A percentile compares a stretch with the other conserved stretches of the same genome.
phyloP scores from a whole-genome alignment of 2,888 invertebrate genomes.

The Hyles lineata region DNA sequence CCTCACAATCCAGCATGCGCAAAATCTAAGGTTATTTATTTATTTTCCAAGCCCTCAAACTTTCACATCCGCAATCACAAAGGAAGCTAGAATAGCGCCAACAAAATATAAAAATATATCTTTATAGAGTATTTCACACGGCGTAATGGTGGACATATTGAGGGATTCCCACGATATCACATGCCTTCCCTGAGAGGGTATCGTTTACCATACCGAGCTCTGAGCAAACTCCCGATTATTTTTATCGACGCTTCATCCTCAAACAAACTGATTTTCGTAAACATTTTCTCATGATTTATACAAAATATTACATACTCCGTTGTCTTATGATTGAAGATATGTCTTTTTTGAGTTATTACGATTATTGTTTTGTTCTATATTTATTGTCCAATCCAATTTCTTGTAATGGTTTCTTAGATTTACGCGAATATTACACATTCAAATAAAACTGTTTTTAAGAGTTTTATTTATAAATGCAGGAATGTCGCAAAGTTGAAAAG shows the following conservation, averaged over 20 bases:
- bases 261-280: conserved; percentile 11
- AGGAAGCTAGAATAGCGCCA: neutral
- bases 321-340: neutral
- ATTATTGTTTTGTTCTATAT: no score
- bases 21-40: neutral
- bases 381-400: no score
- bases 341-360: neutral
- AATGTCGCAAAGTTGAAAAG: no score
- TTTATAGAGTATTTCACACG: conserved; percentile 3
- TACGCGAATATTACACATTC: no score
- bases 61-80: conserved; percentile 2
- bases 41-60: neutral
- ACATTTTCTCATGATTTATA: neutral
- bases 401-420: no score
- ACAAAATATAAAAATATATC: conserved; percentile 24
- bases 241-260: conserved; percentile 35
- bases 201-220: conserved; percentile 47
- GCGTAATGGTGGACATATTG: conserved; percentile 46
- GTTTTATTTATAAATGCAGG: no score
- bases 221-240: conserved; percentile 35
- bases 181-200: conserved; percentile 48
- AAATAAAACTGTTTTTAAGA: no score
- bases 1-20: neutral
- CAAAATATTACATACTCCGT: neutral
- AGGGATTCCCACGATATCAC: conserved; percentile 55